Conservation (phyloP, 2,113 vertebrate genomes). For the Odontesthes bonariensis region DNA sequence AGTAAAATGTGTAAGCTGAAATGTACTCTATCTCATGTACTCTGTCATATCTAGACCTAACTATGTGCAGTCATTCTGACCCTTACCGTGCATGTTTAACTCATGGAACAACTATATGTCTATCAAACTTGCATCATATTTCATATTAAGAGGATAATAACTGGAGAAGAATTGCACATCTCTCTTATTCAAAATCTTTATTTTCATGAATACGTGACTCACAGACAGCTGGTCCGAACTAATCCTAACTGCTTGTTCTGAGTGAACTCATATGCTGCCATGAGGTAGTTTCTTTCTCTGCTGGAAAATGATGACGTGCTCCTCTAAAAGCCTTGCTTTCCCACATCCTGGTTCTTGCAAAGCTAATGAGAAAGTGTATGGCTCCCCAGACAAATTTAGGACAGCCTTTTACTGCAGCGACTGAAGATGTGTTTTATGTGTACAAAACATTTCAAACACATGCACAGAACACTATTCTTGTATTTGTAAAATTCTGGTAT, state of each 20-base stretch:
- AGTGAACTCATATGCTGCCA: not conserved
- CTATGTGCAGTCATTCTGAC: too few relatives aligned
- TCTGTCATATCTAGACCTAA: too few relatives aligned
- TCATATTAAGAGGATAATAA: too few relatives aligned
- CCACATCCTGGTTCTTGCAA: constrained; percentile 6
- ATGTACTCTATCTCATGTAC: too few relatives aligned
- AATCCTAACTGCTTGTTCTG: accelerated
- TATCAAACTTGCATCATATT: too few relatives aligned
- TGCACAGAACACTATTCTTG: not conserved
- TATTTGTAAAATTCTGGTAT: too few relatives aligned
- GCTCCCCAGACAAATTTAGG: not conserved
- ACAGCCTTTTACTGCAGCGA: not conserved
- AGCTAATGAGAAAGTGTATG: not conserved
- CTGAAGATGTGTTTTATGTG: not conserved
- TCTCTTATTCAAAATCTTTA: not conserved
- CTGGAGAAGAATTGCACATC: not conserved
- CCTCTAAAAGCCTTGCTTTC: not conserved
- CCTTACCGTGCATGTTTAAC: too few relatives aligned
- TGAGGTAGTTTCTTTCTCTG: not conserved
- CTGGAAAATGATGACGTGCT: not conserved
- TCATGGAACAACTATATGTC: too few relatives aligned
- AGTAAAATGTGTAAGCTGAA: too few relatives aligned
- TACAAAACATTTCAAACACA: not conserved
- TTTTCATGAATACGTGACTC: not conserved
- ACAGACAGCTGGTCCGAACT: too few relatives aligned